Conservation (phyloP, 1,140 invertebrate species). For the Asobara japonica region DNA sequence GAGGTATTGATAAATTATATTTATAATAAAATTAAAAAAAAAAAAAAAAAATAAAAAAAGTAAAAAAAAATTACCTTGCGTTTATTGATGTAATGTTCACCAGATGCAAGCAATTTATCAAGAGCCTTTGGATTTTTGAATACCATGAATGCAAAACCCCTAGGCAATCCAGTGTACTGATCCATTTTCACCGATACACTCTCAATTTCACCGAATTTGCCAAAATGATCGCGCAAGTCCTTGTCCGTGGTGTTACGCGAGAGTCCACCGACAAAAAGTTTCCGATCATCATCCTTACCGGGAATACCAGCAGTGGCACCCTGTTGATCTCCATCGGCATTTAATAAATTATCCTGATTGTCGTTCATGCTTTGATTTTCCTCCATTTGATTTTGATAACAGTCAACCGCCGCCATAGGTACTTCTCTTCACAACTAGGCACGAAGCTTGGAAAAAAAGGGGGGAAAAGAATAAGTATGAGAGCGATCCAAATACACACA, state of each 20-base stretch:
- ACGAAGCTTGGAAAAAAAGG: background rate
- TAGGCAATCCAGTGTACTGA: constrained; percentile 71
- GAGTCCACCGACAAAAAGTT: constrained; percentile 66
- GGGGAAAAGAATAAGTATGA: background rate
- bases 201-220: constrained; percentile 73
- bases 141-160: constrained; percentile 78
- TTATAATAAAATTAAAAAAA: background rate
- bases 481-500: constrained; percentile 4
- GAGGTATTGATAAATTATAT: no score
- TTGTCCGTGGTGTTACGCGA: constrained; percentile 66
- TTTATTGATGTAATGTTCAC: constrained; percentile 72
- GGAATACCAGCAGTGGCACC: constrained; percentile 61
- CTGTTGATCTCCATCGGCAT: background rate
- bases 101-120: constrained; percentile 69
- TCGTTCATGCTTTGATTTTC: background rate
- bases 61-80: constrained; percentile 63
- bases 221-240: constrained; percentile 72
- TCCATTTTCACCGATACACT: constrained; percentile 75
- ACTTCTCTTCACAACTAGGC: background rate
- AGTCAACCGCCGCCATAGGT: constrained; percentile 7
- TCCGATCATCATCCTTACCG: constrained; percentile 67
- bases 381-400: constrained; percentile 19
- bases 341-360: background rate
- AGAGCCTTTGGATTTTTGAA: constrained; percentile 72
- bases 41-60: constrained; percentile 10